Conservation (phyloP, 2,888 invertebrate genomes). For the Ormyrus pomaceus region DNA sequence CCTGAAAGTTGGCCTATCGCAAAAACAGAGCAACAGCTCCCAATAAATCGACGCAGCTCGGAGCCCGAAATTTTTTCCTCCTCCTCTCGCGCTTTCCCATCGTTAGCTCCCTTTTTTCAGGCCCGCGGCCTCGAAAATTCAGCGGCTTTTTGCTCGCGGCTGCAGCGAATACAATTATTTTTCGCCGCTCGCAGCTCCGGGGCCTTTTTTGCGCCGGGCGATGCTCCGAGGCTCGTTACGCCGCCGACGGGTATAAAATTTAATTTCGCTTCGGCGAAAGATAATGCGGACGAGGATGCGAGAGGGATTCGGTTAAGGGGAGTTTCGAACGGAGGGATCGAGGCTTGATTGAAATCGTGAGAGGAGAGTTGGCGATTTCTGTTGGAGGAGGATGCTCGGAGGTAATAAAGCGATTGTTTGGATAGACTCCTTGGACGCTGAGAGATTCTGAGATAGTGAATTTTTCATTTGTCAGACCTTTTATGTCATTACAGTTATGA, state of each 20-base stretch:
- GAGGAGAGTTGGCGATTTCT: too few relatives aligned
- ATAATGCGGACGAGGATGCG: slow-evolving; percentile 55
- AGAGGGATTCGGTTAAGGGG: not conserved
- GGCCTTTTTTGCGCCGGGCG: slow-evolving; percentile 20
- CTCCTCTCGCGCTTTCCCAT: not conserved
- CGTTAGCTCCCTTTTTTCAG: not conserved
- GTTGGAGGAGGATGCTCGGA: too few relatives aligned
- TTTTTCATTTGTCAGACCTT: too few relatives aligned
- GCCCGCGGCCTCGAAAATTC: slow-evolving; percentile 34
- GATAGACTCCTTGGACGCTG: too few relatives aligned
- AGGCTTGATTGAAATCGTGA: too few relatives aligned
- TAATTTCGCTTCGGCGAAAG: slow-evolving; percentile 66
- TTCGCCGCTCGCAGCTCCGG: not conserved
- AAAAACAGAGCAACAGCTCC: slow-evolving; percentile 1
- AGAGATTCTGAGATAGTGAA: too few relatives aligned
- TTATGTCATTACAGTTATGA: too few relatives aligned
- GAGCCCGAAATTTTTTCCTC: not conserved
- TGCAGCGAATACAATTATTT: slow-evolving; percentile 53
- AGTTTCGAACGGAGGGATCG: too few relatives aligned
- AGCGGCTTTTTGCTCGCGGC: slow-evolving; percentile 52
- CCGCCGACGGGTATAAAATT: slow-evolving; percentile 64
- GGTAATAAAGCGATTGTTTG: too few relatives aligned
- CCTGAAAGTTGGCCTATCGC: slow-evolving; percentile 10
- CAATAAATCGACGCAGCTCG: not conserved
- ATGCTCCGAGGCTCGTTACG: slow-evolving; percentile 54